Percentiles rank a stretch among this genome's conserved stretches.
Conservation (phyloP, 2,888 invertebrate species). For the Ypsolopha sequella region DNA sequence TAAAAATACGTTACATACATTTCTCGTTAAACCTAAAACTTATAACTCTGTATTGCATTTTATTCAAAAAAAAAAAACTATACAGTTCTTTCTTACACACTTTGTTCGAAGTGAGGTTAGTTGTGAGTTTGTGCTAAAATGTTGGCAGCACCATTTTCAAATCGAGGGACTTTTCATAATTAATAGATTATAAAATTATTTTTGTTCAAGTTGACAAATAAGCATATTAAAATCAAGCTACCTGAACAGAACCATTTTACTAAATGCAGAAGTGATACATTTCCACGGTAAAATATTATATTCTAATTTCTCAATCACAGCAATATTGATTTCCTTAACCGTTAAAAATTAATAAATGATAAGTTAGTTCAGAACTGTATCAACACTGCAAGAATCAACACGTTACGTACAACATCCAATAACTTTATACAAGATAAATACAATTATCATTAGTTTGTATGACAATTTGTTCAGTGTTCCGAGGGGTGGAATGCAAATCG, state of each 20-base stretch:
- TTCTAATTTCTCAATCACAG: constrained; percentile 43
- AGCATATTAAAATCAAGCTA: no score
- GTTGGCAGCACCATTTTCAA: no score
- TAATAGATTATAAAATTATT: no score
- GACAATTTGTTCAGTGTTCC: constrained; percentile 42
- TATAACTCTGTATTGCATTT: constrained; percentile 58
- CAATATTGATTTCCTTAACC: constrained; percentile 29
- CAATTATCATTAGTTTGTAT: constrained; percentile 51
- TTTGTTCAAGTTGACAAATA: no score
- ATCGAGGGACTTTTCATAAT: no score
- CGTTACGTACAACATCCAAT: constrained; percentile 41
- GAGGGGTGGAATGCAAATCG: constrained; percentile 52
- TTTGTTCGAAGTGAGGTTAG: no score
- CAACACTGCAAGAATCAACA: constrained; percentile 21
- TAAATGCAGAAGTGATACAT: constrained; percentile 1
- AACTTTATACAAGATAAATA: constrained; percentile 42
- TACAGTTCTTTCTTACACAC: background rate
- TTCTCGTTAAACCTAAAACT: constrained; percentile 29
- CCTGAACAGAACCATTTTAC: background rate
- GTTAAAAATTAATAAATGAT: background rate
- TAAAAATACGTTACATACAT: constrained; percentile 40
- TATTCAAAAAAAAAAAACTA: constrained; percentile 19
- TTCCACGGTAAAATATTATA: background rate
- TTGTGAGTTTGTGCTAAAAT: no score
- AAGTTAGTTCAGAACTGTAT: background rate